These are phyloP conservation scores for Deroplatys truncata DNA, from an alignment of 2,888 invertebrate genomes.

Conservation along the genomic window DNA sequence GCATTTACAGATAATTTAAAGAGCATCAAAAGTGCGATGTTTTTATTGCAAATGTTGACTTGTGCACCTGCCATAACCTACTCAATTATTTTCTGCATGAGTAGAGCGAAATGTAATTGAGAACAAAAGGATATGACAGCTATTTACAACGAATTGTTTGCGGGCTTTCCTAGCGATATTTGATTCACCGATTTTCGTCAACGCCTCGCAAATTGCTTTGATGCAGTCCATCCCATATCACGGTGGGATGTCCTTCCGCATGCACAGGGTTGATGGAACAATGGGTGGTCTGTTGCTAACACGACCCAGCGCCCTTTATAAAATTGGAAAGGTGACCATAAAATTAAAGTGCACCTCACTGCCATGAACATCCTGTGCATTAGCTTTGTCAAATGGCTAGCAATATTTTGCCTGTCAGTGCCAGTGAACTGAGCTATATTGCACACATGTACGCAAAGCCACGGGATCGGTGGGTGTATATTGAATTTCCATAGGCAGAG, in stretches of 20 bases:
- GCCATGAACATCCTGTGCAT: background rate
- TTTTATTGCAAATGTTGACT: too few species aligned
- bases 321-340: background rate
- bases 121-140: background rate
- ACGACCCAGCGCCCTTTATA: background rate
- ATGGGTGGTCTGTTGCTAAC: background rate
- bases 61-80: too few species aligned
- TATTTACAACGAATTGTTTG: background rate
- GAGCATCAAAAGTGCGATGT: too few species aligned
- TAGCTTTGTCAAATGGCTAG: background rate
- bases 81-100: background rate
- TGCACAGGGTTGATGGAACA: background rate
- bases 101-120: background rate
- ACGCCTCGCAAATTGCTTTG: background rate
- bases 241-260: background rate
- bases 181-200: background rate
- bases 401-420: background rate
- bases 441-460: background rate
- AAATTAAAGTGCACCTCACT: background rate
- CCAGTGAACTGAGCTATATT: background rate
- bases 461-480: background rate
- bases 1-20: too few species aligned
- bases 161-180: background rate
- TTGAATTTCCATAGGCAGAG: background rate
- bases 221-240: background rate